Conservation (phyloP, 2,113 vertebrate genomes). For the Nothobranchius kuhntae region DNA sequence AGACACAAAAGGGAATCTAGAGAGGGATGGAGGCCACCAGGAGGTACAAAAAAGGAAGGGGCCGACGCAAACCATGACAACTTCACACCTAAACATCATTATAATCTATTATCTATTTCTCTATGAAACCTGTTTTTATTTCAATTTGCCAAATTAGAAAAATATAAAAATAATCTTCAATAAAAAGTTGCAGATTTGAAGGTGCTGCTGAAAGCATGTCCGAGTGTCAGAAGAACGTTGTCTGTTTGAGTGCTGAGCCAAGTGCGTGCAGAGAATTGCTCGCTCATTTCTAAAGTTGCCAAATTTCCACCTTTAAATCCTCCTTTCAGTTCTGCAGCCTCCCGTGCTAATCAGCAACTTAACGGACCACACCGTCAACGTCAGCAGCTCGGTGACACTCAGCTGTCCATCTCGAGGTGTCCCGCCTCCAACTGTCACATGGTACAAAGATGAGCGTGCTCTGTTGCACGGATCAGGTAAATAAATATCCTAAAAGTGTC, state of each 20-base stretch:
- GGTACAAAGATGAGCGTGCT: slow-evolving; percentile 89
- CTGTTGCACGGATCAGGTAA: slow-evolving; percentile 89
- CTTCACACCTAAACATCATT: no score
- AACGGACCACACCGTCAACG: slow-evolving; percentile 83
- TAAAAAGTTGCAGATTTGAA: no score
- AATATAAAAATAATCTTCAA: no score
- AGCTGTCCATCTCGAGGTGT: slow-evolving; percentile 83
- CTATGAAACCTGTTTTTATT: no score
- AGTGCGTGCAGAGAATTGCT: neutral
- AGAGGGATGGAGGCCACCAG: no score
- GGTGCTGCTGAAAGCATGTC: no score
- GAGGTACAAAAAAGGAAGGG: no score
- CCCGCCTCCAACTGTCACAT: slow-evolving; percentile 86
- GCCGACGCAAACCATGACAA: no score
- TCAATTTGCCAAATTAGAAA: no score
- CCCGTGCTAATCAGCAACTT: slow-evolving; percentile 85
- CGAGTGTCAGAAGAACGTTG: neutral
- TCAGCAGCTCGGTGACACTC: slow-evolving; percentile 86
- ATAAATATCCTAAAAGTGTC: slow-evolving; percentile 21
- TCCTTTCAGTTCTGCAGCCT: slow-evolving; percentile 83
- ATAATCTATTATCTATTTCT: no score
- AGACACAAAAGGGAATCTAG: no score
- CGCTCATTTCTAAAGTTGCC: neutral
- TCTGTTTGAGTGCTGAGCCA: neutral
- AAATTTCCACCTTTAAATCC: no score